Evolutionary conservation across 2,888 invertebrate species (phyloP).

Genomic region (Leptinotarsa tumamoca): DNA sequence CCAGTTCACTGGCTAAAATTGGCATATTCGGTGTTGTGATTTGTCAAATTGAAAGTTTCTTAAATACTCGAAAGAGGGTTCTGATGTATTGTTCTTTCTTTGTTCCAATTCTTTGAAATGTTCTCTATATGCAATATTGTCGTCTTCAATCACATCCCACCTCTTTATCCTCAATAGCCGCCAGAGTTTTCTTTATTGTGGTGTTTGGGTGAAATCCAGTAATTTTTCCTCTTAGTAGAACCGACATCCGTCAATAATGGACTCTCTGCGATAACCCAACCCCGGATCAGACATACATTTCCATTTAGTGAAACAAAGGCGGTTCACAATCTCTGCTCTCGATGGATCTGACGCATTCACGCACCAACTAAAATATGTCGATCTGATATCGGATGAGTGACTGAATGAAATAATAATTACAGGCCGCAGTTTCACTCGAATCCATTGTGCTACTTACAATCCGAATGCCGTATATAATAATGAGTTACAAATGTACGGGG

Average conservation of each 20-base stretch:
- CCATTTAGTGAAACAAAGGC: constrained; percentile 18
- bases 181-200: too few relatives aligned
- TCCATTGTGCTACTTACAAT: constrained; percentile 58
- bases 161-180: too few relatives aligned
- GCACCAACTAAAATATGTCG: constrained; percentile 35
- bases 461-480: constrained; percentile 55
- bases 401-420: constrained; percentile 65
- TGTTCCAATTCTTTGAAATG: too few relatives aligned
- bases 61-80: too few relatives aligned
- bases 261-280: not conserved
- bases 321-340: constrained; percentile 17
- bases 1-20: too few relatives aligned
- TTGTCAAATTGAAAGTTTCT: too few relatives aligned
- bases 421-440: constrained; percentile 62
- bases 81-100: too few relatives aligned
- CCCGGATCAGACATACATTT: not conserved
- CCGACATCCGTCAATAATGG: not conserved
- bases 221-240: not conserved
- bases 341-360: constrained; percentile 22
- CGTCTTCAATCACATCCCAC: too few relatives aligned
- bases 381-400: constrained; percentile 59
- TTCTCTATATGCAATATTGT: too few relatives aligned
- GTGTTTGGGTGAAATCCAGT: too few relatives aligned
- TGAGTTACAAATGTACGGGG: constrained; percentile 53
- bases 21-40: too few relatives aligned